Evolutionary conservation across 2,797 vertebrate genomes (phyloP).

Genomic region (Bucorvus abyssinicus): DNA sequence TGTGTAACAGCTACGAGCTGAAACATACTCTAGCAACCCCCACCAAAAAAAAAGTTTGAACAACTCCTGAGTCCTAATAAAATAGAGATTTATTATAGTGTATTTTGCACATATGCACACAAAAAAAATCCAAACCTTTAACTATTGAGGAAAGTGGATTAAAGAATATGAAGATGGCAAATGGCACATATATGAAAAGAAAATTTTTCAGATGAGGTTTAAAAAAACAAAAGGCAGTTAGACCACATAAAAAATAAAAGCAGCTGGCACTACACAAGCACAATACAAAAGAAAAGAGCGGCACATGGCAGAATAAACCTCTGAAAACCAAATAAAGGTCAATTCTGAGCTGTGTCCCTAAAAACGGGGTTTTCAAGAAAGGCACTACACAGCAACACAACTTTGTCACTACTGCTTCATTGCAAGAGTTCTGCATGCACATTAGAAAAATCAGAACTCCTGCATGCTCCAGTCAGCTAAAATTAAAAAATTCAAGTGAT

Average conservation of each 20-base stretch:
- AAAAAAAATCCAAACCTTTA: neutral
- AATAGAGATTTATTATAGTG: neutral
- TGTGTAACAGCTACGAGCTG: neutral
- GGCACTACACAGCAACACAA: neutral
- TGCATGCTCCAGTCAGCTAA: neutral
- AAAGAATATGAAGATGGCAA: neutral
- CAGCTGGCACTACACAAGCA: neutral
- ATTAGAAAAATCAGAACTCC: neutral
- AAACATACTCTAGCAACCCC: neutral
- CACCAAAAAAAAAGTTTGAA: neutral
- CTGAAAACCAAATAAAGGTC: neutral
- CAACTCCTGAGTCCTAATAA: neutral
- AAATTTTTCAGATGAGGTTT: neutral
- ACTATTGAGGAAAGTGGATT: neutral
- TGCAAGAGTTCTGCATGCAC: neutral
- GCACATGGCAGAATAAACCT: neutral
- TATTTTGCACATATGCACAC: neutral
- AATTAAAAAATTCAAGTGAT: neutral
- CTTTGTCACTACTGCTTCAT: neutral
- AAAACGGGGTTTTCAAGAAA: neutral
- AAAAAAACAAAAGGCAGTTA: neutral
- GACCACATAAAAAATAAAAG: neutral
- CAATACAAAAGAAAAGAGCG: neutral
- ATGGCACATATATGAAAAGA: rapidly evolving
- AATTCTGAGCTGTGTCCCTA: neutral